Evolutionary conservation across 2,888 invertebrate species (phyloP).

Genomic region (Flexamia atlantica): DNA sequence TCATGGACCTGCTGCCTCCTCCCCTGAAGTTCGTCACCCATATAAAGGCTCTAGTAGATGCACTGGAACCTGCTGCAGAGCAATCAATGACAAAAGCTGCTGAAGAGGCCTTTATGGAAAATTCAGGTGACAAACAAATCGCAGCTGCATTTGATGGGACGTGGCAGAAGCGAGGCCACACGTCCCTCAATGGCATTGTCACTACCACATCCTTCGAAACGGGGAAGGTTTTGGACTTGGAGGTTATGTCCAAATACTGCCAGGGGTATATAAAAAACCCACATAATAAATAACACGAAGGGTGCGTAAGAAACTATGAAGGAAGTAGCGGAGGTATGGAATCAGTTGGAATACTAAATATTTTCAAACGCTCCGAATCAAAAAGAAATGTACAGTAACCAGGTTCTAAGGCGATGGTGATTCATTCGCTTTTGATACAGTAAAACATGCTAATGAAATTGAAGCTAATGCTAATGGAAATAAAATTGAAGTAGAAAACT

Average conservation of each 20-base stretch:
- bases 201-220: background rate
- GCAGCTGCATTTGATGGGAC: conserved; percentile 1
- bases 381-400: conserved; percentile 47
- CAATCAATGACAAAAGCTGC: background rate
- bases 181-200: background rate
- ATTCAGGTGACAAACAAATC: background rate
- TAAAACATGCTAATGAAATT: too few relatives aligned
- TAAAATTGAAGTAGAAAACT: conserved; percentile 41
- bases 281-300: background rate
- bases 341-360: conserved; percentile 64
- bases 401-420: conserved; percentile 60
- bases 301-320: conserved; percentile 60
- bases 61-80: background rate
- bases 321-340: conserved; percentile 66
- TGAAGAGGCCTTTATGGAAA: background rate
- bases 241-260: background rate
- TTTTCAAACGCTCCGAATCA: conserved; percentile 62
- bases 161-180: background rate
- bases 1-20: conserved; percentile 52
- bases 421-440: conserved; percentile 36
- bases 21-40: conserved; percentile 59
- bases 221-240: background rate
- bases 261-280: background rate
- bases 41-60: background rate
- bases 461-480: conserved; percentile 31